A percentile compares a stretch with the other conserved stretches of the same genome.
These are phyloP conservation scores for Cepaea hortensis DNA, from an alignment of 2,888 invertebrate genomes.

Conservation along the genomic window DNA sequence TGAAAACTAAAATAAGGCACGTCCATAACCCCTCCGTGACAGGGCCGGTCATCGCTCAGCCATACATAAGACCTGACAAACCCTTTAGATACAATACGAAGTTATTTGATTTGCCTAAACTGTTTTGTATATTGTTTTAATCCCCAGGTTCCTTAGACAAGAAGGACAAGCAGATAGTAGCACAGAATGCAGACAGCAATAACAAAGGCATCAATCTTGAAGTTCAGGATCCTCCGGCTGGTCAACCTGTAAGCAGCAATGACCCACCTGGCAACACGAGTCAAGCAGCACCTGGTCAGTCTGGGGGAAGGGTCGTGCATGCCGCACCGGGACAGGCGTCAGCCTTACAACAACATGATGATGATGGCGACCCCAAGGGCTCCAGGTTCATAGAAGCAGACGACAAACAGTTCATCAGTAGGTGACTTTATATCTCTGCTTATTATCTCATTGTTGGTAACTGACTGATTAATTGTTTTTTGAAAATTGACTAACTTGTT, in stretches of 20 bases:
- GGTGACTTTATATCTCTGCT: neutral
- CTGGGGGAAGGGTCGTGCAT: neutral
- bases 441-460: neutral
- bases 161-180: neutral
- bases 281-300: neutral
- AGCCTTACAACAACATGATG: constrained; percentile 2
- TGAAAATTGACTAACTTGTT: no score
- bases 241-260: neutral
- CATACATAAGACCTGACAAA: no score
- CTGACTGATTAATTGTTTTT: no score
- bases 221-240: neutral
- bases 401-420: constrained; percentile 35
- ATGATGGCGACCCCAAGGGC: neutral
- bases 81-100: no score
- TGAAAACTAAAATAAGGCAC: no score
- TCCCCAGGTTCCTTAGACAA: neutral
- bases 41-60: no score
- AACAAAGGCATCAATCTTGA: constrained; percentile 8
- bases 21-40: no score
- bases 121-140: no score
- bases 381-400: constrained; percentile 22
- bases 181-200: neutral
- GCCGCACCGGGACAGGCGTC: neutral
- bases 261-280: neutral
- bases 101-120: no score